These are phyloP conservation scores for Apogon talboti DNA, from an alignment of 2,797 vertebrate genomes.

Conservation along the genomic window DNA sequence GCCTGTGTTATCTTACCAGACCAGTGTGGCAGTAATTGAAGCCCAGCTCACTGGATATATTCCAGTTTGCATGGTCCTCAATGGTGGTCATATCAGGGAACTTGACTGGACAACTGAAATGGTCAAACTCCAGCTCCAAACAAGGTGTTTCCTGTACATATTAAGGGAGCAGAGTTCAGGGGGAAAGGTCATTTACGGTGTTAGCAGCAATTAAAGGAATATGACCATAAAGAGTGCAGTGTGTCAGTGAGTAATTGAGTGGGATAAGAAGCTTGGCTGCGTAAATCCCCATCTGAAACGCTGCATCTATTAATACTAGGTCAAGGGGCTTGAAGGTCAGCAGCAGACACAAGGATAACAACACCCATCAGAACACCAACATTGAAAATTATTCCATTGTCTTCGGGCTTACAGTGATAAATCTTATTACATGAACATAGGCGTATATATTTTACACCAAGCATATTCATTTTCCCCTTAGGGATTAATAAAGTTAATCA, in stretches of 20 bases:
- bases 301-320: conserved; percentile 32
- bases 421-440: background rate
- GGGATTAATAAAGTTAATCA: too few species aligned
- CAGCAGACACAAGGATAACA: conserved; percentile 6
- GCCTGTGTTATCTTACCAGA: conserved; percentile 82
- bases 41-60: conserved; percentile 94
- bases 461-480: too few species aligned
- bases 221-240: conserved; percentile 3
- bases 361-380: too few species aligned
- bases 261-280: conserved; percentile 60
- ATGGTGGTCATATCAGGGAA: conserved; percentile 94
- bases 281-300: conserved; percentile 46
- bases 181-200: conserved; percentile 34
- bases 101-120: conserved; percentile 96
- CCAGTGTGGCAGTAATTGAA: conserved; percentile 94
- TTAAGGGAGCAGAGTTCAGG: conserved; percentile 18
- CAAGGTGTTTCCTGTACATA: conserved; percentile 93
- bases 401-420: conserved; percentile 3
- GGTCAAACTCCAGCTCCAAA: conserved; percentile 97
- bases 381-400: background rate
- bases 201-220: conserved; percentile 48
- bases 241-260: conserved; percentile 52
- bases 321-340: conserved; percentile 41
- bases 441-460: too few species aligned
- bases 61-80: conserved; percentile 97